Evolutionary conservation across 2,797 vertebrate species (phyloP), one percentile per base, ranked within the genome.

Genomic region (Antrozous pallidus): DNA sequence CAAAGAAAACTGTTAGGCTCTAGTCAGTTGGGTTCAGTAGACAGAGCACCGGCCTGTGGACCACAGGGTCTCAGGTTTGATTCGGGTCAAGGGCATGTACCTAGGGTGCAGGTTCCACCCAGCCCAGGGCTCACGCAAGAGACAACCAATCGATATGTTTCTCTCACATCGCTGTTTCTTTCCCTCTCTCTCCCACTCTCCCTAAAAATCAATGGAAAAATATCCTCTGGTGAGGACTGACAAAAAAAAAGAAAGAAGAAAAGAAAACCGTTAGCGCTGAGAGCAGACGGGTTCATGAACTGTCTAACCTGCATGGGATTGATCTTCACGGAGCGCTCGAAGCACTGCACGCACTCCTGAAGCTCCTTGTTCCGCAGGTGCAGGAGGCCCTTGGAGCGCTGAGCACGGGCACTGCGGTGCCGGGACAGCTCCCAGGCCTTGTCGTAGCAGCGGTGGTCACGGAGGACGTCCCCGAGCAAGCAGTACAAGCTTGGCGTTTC

Each of bases 361-460:
- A 99, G 98, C 87, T 99, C 98, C 94, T 95, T 98, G 97, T 98
- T 98, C 17, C 98, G 98, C 71, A 99, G 99, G 90, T 99, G 98
- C 14, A 99, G 98, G 88, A 99, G 98, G 40, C 99, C 99, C 96
- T 99, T 99, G 97, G 99, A 99, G 83, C 99, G 99, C 97, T 99
- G 99, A 51, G 99, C 98, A 0, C 99, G 98, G 71, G 99, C 99
- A 0, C 99, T 99, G 94, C 98, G 98, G 24, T 97, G 97, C 24
- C 92, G 96, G 0, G 99, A 99, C 89, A 99, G 96, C 96, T 99
- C 99, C 99, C 99, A 99, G 5, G 99, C 99, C 75, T 96, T 98
- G 91, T 99, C 99, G 0, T 99, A 99, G 96, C 98, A 99, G 93
- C 98, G 98, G 24, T 99, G 99, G 5, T 99, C 99, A 84, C 98